A percentile compares a stretch with the other conserved stretches of the same genome.
phyloP scores from a whole-genome alignment of 1,140 invertebrate genomes.

The Atta texana region DNA sequence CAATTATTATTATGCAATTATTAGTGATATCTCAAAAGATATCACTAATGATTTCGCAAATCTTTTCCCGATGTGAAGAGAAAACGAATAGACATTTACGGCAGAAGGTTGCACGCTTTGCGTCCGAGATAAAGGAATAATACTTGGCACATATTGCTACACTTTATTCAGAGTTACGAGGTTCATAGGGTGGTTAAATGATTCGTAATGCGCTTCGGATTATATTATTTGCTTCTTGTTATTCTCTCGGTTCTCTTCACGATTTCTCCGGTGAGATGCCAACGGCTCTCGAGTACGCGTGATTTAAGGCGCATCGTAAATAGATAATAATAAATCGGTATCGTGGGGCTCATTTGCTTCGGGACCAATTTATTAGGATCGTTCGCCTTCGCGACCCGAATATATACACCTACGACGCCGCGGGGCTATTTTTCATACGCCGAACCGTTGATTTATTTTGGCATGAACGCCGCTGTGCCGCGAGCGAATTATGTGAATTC shows the following conservation, averaged over 20 bases:
- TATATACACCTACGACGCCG: slow-evolving; percentile 73
- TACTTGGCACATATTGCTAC: slow-evolving; percentile 18
- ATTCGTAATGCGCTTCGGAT: slow-evolving; percentile 64
- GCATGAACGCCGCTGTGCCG: slow-evolving; percentile 64
- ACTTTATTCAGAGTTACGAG: slow-evolving; percentile 64
- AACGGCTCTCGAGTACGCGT: slow-evolving; percentile 60
- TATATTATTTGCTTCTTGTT: slow-evolving; percentile 57
- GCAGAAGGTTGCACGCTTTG: background rate
- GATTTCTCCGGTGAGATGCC: slow-evolving; percentile 67
- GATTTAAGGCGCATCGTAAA: slow-evolving; percentile 78
- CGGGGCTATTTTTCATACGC: slow-evolving; percentile 74
- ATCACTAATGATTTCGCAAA: background rate
- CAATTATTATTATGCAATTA: background rate
- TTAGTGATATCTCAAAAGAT: slow-evolving; percentile 9
- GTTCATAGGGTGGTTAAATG: slow-evolving; percentile 70
- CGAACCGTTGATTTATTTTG: slow-evolving; percentile 73
- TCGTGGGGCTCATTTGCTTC: slow-evolving; percentile 76
- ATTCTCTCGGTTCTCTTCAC: slow-evolving; percentile 70
- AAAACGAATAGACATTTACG: background rate
- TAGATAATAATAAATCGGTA: slow-evolving; percentile 79
- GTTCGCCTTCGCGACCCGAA: slow-evolving; percentile 75
- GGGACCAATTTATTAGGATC: slow-evolving; percentile 79
- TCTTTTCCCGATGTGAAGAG: background rate
- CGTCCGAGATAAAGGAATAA: slow-evolving; percentile 26
- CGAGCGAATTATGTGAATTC: slow-evolving; percentile 66